Evolutionary conservation across 2,888 invertebrate species (phyloP), one percentile per base, ranked within the genome.

Genomic region (Caenorhabditis panamensis): DNA sequence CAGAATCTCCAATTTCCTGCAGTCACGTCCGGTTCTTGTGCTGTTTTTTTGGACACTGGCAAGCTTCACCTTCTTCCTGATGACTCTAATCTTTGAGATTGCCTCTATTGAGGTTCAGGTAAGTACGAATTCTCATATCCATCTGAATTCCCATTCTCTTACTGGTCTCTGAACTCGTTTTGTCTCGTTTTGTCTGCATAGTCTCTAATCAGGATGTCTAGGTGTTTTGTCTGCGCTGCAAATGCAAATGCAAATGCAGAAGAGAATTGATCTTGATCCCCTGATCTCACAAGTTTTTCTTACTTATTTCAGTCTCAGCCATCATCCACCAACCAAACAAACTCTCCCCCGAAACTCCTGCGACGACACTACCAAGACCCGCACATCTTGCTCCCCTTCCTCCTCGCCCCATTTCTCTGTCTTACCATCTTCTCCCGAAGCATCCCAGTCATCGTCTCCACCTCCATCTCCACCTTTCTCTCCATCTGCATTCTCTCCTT

Each of bases 371-470:
- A n/a, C n/a, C 13, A 59, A 73, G 75, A 75, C 20, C 75, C 75
- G 6, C 59, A 51, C 37, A 75, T 75, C 36, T 47, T 78, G 1
- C 6, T 78, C 18, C 69, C 78, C n/a, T 78, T 78, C 22, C 49
- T 78, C 5, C 28, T 78, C 13, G 53, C 64, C 18, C 78, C 78
- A 4, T 24, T 66, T 2, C 36, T 36, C 3, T 78, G 78, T 24
- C 54, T 79, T 24, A 79, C 72, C 51, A 18, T 79, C 22, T 79
- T 79, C 69, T 79, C 75, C 11, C 20, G 75, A 58, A 75, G 73
- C 49, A 79, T 79, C 49, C 79, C 73, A 53, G 63, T 75, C 8
- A 62, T 64, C 41, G 47, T 75, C 56, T 79, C 79, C n/a, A 69
- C 68, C 8, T 63, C 73, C 20, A 62, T 75, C 8, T 66, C 78